phyloP scores from a whole-genome alignment of 1,140 invertebrate genomes.

The Halesus radiatus region DNA sequence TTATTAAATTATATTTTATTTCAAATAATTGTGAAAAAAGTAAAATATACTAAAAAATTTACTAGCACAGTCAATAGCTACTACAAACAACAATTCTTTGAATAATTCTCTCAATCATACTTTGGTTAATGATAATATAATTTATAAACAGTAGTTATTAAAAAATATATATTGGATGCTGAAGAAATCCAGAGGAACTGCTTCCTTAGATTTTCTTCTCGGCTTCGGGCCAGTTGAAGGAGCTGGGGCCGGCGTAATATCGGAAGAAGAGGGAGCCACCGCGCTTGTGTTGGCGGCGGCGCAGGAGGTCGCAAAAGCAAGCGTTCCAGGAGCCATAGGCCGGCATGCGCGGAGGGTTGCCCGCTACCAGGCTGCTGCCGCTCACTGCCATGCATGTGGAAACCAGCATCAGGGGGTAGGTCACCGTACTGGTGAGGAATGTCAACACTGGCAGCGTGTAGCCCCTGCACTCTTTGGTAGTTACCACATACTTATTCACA shows the following conservation, averaged over 20 bases:
- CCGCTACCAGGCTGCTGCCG: conserved; percentile 80
- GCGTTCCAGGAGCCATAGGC: conserved; percentile 82
- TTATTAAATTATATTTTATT: not conserved
- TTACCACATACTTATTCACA: conserved; percentile 84
- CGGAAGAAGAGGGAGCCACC: conserved; percentile 87
- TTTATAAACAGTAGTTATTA: conserved; percentile 6
- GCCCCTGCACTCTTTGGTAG: conserved; percentile 79
- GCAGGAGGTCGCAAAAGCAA: conserved; percentile 84
- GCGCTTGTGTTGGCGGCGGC: conserved; percentile 82
- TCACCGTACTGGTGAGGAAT: conserved; percentile 80
- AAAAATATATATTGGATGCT: not conserved
- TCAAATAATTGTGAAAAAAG: not conserved
- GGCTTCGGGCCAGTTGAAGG: conserved; percentile 20
- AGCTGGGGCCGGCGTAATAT: conserved; percentile 71
- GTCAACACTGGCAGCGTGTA: conserved; percentile 71
- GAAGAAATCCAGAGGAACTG: no score
- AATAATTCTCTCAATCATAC: conserved; percentile 7
- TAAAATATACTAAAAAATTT: conserved; percentile 13
- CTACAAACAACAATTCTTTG: not conserved
- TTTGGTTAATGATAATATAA: conserved; percentile 2
- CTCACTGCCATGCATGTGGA: conserved; percentile 90
- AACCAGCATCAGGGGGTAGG: conserved; percentile 90
- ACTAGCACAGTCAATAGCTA: conserved; percentile 2
- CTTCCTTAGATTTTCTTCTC: no score
- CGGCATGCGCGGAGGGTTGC: conserved; percentile 85